These are phyloP conservation scores for Alethe diademata DNA, from an alignment of 2,113 vertebrate species.

Conservation along the genomic window DNA sequence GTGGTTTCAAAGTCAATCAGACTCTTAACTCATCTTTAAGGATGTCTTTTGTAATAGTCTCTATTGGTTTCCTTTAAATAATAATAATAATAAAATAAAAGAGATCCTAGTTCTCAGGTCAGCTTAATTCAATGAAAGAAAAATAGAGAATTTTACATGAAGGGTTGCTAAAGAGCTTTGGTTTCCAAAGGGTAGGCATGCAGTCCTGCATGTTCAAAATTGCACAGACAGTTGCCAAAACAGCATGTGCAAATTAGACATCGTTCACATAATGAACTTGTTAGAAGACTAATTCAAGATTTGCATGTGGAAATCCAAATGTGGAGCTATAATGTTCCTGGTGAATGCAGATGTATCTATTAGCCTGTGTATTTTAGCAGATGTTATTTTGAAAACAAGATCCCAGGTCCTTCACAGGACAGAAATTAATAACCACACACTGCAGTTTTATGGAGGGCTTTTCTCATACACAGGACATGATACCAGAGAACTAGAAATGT, in stretches of 20 bases:
- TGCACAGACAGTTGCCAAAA: slow-evolving; percentile 63
- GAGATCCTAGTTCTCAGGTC: not conserved
- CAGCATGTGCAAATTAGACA: slow-evolving; percentile 65
- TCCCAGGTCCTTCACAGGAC: not conserved
- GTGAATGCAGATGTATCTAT: slow-evolving; percentile 64
- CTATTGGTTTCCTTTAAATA: slow-evolving; percentile 21
- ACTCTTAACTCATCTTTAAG: slow-evolving; percentile 33
- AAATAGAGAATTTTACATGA: slow-evolving; percentile 39
- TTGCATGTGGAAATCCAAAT: slow-evolving; percentile 57
- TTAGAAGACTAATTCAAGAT: slow-evolving; percentile 67
- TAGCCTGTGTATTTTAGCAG: slow-evolving; percentile 52
- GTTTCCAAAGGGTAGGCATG: slow-evolving; percentile 54
- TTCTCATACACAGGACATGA: not conserved
- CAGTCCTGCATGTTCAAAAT: slow-evolving; percentile 47
- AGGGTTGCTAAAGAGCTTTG: slow-evolving; percentile 39
- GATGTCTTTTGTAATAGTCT: slow-evolving; percentile 11
- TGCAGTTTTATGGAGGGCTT: slow-evolving; percentile 5
- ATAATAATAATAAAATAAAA: not conserved
- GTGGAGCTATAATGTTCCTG: slow-evolving; percentile 22
- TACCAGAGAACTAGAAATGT: not conserved
- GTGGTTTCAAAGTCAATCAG: slow-evolving; percentile 74
- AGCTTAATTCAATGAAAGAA: slow-evolving; percentile 37
- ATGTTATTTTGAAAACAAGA: slow-evolving; percentile 64
- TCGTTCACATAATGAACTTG: slow-evolving; percentile 61
- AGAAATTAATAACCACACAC: slow-evolving; percentile 37